Conservation (phyloP, 1,140 invertebrate genomes). For the Physella acuta region DNA sequence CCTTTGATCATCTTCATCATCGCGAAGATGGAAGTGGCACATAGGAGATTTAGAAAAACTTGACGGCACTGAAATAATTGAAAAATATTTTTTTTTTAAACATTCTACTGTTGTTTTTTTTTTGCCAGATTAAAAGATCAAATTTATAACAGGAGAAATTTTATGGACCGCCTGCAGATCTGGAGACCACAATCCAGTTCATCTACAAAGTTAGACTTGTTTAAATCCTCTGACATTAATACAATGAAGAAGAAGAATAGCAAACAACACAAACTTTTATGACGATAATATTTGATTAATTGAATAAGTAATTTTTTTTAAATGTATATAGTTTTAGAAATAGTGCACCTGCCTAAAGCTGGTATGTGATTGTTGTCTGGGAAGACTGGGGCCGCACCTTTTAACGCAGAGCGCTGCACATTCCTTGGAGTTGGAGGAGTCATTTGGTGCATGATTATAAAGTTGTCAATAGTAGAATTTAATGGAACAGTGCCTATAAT, state of each 20-base stretch:
- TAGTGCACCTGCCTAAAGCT: background rate
- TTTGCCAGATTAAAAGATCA: too few species aligned
- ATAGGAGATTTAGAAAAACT: background rate
- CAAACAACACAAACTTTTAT: background rate
- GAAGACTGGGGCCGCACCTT: background rate
- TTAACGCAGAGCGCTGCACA: too few species aligned
- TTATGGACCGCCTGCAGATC: too few species aligned
- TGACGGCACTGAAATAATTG: conserved; percentile 4
- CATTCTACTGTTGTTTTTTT: too few species aligned
- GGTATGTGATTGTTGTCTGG: background rate
- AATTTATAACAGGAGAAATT: too few species aligned
- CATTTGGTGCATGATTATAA: conserved; percentile 24
- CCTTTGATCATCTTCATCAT: conserved; percentile 20
- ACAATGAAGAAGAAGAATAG: background rate
- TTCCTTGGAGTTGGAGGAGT: conserved; percentile 5
- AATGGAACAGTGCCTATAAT: conserved; percentile 48
- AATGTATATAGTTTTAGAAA: background rate
- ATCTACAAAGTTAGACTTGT: background rate
- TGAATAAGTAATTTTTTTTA: background rate
- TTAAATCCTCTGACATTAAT: background rate
- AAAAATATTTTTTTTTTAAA: too few species aligned
- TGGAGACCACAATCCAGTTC: too few species aligned
- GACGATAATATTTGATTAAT: background rate
- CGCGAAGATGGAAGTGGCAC: conserved; percentile 5
- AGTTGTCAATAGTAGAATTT: conserved; percentile 31